Percentiles rank a stretch among this genome's conserved stretches.
phyloP scores from a whole-genome alignment of 2,797 vertebrate genomes.

The Muscicapa comitata region DNA sequence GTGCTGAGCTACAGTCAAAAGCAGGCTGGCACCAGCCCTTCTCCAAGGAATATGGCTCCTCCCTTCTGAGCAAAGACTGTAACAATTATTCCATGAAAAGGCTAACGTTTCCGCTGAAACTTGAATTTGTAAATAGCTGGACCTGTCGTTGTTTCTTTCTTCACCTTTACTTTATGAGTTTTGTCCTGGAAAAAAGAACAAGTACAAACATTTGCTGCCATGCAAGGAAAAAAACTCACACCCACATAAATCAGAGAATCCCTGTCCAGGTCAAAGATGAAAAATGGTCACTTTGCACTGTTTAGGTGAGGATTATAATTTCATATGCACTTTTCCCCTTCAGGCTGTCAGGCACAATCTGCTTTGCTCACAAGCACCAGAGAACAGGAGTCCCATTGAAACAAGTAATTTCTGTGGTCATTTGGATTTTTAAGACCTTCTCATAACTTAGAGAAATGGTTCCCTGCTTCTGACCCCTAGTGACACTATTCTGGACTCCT shows the following conservation, averaged over 20 bases:
- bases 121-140: slow-evolving; percentile 94
- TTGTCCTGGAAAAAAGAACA: slow-evolving; percentile 83
- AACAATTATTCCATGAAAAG: background rate
- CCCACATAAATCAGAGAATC: background rate
- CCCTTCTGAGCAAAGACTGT: background rate
- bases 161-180: slow-evolving; percentile 87
- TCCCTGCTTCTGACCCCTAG: slow-evolving; percentile 21
- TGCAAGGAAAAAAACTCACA: background rate
- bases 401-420: background rate
- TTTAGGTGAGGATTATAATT: background rate
- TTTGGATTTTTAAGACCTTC: background rate
- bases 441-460: slow-evolving; percentile 25
- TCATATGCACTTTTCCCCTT: background rate
- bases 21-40: background rate
- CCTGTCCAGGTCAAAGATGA: background rate
- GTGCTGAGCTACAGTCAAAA: background rate
- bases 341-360: background rate
- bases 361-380: slow-evolving; percentile 49
- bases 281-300: background rate
- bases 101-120: slow-evolving; percentile 85
- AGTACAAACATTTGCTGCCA: background rate
- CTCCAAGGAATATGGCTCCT: background rate
- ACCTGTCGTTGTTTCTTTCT: slow-evolving; percentile 81
- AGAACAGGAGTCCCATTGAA: background rate
- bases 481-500: background rate